Base-by-base conservation (phyloP, 2,888 invertebrate genomes). In the Prenolepis imparis region DNA sequence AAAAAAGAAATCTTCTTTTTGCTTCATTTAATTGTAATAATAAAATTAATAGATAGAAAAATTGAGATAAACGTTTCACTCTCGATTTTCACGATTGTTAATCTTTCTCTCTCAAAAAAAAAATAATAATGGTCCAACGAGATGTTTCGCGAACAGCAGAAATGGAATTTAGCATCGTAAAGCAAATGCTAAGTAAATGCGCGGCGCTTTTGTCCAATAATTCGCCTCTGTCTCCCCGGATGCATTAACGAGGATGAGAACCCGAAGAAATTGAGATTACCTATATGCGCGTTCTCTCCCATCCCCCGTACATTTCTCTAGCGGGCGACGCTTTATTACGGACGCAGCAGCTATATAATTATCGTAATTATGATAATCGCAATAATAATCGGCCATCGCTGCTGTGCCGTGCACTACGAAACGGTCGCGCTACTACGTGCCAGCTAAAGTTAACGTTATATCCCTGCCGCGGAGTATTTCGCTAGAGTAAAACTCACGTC, bases 321-420 rank as follows among this genome's bases (percentile, higher is more conserved):
- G 41, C 68, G 41, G 67, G 21, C 32, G 41, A 57, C 84, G 85
- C 84, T 88, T 86, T 89, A 90, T 86, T 88, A 84, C 83, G 75
- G 61, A 87, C 82, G 83, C 86, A 83, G 83, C 86, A 87, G 83
- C 84, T 87, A 89, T 85, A 84, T 88, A 90, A 90, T 91, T 90
- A 89, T 88, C 81, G 83, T 89, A 87, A 91, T 92, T 92, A 91
- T 91, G 89, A 91, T 92, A 91, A 91, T 91, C 91, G 86, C 73
- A 85, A 87, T 86, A 88, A 91, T 91, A 89, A 90, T 91, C 88
- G 87, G 87, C 85, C 74, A 77, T 83, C 74, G 82, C 21, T 57
- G 68, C 21, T 57, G 68, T 72, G 78, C 66, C 55, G 82, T 67
- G 36, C 44, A 44, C 66, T 28, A 57, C 44, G 59, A 44, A 44